A percentile compares a stretch with the other conserved stretches of the same genome.
These are phyloP conservation scores for Nasonia longicornis DNA, from an alignment of 1,140 invertebrate species.

Conservation along the genomic window DNA sequence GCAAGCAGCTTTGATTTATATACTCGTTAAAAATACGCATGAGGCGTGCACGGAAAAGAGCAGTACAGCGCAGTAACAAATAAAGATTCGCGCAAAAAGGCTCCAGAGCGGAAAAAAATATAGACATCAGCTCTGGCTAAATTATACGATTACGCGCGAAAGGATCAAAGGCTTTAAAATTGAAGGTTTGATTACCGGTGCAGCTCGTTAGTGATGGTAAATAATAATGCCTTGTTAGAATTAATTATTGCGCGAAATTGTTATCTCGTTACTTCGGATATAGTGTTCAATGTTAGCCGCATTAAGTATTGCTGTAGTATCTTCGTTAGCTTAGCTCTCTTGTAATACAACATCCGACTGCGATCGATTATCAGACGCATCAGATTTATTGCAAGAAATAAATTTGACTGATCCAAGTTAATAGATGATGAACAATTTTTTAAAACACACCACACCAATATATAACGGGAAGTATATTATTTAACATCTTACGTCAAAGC, in stretches of 20 bases:
- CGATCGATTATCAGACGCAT: no score
- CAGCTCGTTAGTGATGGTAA: neutral
- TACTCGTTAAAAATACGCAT: neutral
- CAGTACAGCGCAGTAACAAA: neutral
- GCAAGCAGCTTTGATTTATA: neutral
- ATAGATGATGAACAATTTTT: no score
- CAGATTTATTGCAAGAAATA: no score
- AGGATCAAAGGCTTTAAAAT: neutral
- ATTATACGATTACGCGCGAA: neutral
- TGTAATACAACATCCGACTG: no score
- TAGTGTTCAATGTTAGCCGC: neutral
- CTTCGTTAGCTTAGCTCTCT: no score
- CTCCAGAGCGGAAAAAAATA: neutral
- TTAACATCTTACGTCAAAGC: no score
- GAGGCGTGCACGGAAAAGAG: neutral
- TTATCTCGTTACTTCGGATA: neutral
- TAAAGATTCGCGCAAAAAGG: constrained; percentile 6
- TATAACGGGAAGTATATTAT: no score
- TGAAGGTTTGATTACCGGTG: neutral
- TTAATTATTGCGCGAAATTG: neutral
- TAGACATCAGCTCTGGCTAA: neutral
- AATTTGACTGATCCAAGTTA: no score
- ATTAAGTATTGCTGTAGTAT: neutral
- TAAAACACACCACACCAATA: no score
- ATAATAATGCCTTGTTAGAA: neutral